phyloP scores from a whole-genome alignment of 92 coral and sea anemone genomes.

The Pocillopora meandrina region DNA sequence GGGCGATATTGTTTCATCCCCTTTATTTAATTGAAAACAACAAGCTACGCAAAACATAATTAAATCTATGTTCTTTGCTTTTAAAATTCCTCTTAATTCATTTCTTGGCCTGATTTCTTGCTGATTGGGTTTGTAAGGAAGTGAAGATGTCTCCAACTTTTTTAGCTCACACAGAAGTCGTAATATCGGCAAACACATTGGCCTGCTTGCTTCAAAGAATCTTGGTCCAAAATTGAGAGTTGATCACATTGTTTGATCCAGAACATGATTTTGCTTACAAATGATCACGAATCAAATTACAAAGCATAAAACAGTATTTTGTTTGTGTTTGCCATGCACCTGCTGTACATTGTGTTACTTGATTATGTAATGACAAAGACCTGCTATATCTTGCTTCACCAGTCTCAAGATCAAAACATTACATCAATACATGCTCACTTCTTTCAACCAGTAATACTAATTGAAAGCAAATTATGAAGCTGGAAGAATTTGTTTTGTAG shows the following conservation, averaged over 20 bases:
- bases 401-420: slow-evolving; percentile 13
- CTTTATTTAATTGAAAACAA: not conserved
- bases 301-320: not conserved
- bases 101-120: not conserved
- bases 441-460: too few relatives aligned
- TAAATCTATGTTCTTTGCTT: not conserved
- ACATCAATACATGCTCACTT: not conserved
- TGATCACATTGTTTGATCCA: not conserved
- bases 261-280: not conserved
- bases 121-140: not conserved
- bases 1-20: not conserved
- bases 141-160: not conserved
- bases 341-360: slow-evolving; percentile 10
- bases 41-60: not conserved
- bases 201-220: not conserved
- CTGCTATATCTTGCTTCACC: slow-evolving; percentile 12
- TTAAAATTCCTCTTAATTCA: not conserved
- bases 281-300: slow-evolving; percentile 8
- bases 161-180: not conserved
- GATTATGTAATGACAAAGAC: slow-evolving; percentile 5
- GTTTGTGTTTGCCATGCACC: slow-evolving; percentile 14
- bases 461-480: too few relatives aligned
- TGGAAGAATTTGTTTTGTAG: too few relatives aligned
- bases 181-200: not conserved
- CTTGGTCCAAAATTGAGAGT: not conserved